A percentile compares a stretch with the other conserved stretches of the same genome.
Conservation (phyloP, 2,888 invertebrate genomes). For the Pollenia angustigena region DNA sequence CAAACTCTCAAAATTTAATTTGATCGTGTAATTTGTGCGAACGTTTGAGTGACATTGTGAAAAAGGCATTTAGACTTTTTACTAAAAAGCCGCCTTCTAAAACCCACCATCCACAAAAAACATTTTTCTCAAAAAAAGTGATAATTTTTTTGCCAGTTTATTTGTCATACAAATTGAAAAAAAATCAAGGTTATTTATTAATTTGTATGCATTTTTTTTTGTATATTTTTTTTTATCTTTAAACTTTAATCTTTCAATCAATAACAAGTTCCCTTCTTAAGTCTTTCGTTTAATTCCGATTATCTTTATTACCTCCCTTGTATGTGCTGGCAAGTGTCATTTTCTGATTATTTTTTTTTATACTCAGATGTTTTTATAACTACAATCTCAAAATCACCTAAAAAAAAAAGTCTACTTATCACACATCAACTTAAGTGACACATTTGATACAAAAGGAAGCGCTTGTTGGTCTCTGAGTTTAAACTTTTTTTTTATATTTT, state of each 20-base stretch:
- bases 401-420: constrained; percentile 36
- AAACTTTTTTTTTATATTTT: not conserved
- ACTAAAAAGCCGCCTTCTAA: no score
- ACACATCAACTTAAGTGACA: constrained; percentile 51
- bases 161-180: no score
- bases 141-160: no score
- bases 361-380: not conserved
- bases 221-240: not conserved
- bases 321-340: constrained; percentile 22
- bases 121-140: no score
- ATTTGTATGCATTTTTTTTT: not conserved
- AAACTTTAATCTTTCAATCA: constrained; percentile 4
- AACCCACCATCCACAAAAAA: no score
- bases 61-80: no score
- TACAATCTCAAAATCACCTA: constrained; percentile 4
- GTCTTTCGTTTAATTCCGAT: constrained; percentile 35
- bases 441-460: constrained; percentile 52
- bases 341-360: constrained; percentile 1
- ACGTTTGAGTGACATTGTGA: no score
- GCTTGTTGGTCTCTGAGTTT: constrained; percentile 33
- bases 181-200: not conserved
- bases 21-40: no score
- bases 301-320: constrained; percentile 26
- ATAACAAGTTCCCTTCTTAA: constrained; percentile 47
- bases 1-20: no score